Conservation (phyloP, 2,113 vertebrate genomes). For the Chiloscyllium plagiosum region DNA sequence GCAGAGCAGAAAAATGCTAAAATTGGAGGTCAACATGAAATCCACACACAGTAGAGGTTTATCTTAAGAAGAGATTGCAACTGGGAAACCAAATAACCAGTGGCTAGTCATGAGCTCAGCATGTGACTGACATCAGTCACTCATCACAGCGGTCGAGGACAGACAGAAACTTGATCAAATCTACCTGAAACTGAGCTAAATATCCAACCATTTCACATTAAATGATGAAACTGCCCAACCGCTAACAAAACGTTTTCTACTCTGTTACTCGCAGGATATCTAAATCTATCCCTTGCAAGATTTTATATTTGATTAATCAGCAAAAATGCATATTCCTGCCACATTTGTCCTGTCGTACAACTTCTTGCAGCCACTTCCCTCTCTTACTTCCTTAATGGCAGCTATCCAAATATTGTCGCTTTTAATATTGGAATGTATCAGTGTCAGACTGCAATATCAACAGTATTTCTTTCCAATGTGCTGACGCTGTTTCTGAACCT, state of each 20-base stretch:
- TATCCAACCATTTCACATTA: background rate
- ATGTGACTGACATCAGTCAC: background rate
- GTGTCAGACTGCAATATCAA: background rate
- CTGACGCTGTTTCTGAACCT: background rate
- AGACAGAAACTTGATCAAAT: background rate
- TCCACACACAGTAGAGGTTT: background rate
- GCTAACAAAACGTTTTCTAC: background rate
- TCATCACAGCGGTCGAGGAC: background rate
- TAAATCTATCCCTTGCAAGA: background rate
- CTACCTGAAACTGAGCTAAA: background rate
- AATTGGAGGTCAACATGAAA: background rate
- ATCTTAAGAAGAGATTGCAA: background rate
- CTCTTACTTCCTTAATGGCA: background rate
- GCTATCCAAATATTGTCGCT: background rate
- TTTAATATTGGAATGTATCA: background rate
- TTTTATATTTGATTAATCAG: background rate
- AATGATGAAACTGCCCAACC: background rate
- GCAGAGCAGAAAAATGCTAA: background rate
- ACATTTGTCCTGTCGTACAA: background rate
- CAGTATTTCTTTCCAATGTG: background rate
- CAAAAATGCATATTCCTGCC: background rate
- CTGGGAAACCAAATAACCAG: background rate
- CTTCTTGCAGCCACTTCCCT: background rate
- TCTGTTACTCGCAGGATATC: background rate
- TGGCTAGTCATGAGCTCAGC: background rate